Conservation (phyloP, 2,888 invertebrate genomes). For the Glomeris marginata region DNA sequence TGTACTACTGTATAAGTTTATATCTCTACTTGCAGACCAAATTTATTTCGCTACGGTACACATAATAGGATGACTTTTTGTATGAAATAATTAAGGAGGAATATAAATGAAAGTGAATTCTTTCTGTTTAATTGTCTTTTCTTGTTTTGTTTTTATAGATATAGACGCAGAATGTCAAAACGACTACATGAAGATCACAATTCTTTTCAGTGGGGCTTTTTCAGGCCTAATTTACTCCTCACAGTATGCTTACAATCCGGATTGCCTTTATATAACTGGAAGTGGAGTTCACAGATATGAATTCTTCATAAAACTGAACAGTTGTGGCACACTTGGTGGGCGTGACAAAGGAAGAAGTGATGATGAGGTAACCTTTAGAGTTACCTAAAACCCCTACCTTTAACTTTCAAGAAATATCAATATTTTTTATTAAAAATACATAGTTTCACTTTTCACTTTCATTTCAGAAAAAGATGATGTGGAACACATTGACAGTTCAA, state of each 20-base stretch:
- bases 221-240: conserved; percentile 77
- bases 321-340: conserved; percentile 79
- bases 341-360: conserved; percentile 10
- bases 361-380: conserved; percentile 2
- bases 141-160: conserved; percentile 39
- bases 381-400: not conserved
- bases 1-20: not conserved
- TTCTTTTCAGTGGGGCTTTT: conserved; percentile 84
- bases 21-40: not conserved
- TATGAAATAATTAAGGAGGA: not conserved
- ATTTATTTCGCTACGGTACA: not conserved
- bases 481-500: conserved; percentile 90
- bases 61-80: not conserved
- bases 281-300: conserved; percentile 82
- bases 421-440: not conserved
- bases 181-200: conserved; percentile 86
- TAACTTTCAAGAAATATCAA: not conserved
- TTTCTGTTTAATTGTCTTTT: not conserved
- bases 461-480: conserved; percentile 78
- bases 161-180: conserved; percentile 92
- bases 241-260: conserved; percentile 81
- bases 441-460: conserved; percentile 16
- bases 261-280: conserved; percentile 89
- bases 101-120: not conserved
- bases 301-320: conserved; percentile 80